phyloP scores from a whole-genome alignment of 2,888 invertebrate species.

The Dynastes hyllus region DNA sequence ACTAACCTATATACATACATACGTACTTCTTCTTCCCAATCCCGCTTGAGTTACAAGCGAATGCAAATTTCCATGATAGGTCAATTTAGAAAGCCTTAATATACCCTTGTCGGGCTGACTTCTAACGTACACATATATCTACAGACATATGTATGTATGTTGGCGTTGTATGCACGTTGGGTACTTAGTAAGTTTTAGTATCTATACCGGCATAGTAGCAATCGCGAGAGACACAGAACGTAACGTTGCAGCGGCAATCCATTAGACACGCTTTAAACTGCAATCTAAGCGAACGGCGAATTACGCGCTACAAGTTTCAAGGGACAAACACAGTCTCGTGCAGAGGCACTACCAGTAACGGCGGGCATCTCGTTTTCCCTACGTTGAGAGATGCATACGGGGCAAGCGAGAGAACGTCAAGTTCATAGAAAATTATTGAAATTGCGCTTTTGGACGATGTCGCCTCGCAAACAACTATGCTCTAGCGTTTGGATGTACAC shows the following conservation, averaged over 20 bases:
- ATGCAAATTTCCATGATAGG: conserved; percentile 1
- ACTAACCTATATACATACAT: too few relatives aligned
- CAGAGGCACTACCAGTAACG: neutral
- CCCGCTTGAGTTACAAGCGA: neutral
- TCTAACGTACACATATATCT: neutral
- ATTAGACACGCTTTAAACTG: conserved; percentile 63
- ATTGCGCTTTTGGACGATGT: conserved; percentile 16
- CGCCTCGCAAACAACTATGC: too few relatives aligned
- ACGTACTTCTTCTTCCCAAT: neutral
- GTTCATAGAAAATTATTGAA: conserved; percentile 49
- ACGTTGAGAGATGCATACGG: too few relatives aligned
- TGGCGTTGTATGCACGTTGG: neutral
- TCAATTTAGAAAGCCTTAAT: neutral
- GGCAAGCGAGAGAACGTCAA: too few relatives aligned
- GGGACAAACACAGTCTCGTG: conserved; percentile 52
- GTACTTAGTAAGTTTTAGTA: neutral
- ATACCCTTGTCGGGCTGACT: neutral
- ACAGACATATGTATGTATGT: neutral
- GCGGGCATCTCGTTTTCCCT: too few relatives aligned
- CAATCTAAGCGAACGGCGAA: conserved; percentile 61
- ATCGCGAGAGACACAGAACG: neutral
- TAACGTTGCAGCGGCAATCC: conserved; percentile 58
- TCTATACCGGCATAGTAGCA: neutral
- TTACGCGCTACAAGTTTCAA: conserved; percentile 59
- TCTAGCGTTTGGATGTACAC: too few relatives aligned